phyloP scores from a whole-genome alignment of 1,140 invertebrate species.

The Onthophagus taurus region DNA sequence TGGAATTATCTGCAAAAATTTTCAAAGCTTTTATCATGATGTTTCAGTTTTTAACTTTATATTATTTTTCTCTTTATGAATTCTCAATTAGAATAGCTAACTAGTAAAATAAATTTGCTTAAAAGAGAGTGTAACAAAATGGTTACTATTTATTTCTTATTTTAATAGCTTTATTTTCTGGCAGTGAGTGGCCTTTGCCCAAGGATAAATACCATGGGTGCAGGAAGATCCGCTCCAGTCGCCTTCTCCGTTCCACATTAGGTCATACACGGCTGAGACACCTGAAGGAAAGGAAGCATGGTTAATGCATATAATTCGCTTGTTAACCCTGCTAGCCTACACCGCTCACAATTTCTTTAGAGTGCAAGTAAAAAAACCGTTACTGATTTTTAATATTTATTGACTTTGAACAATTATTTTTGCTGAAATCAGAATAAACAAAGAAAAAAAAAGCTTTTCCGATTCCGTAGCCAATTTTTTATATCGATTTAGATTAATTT shows the following conservation, averaged over 20 bases:
- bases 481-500: too few relatives aligned
- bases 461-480: too few relatives aligned
- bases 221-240: constrained; percentile 39
- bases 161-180: too few relatives aligned
- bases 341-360: constrained; percentile 22
- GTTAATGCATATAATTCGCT: constrained; percentile 36
- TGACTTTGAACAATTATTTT: constrained; percentile 6
- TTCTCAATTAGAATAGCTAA: too few relatives aligned
- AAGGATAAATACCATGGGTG: constrained; percentile 56
- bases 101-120: constrained; percentile 11
- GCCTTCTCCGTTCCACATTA: constrained; percentile 21
- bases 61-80: too few relatives aligned
- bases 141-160: too few relatives aligned
- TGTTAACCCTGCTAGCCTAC: constrained; percentile 36
- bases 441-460: constrained; percentile 9
- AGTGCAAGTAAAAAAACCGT: too few relatives aligned
- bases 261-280: constrained; percentile 28
- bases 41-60: too few relatives aligned
- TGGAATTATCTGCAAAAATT: constrained; percentile 35
- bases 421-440: background rate
- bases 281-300: constrained; percentile 40
- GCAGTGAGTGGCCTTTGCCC: constrained; percentile 48
- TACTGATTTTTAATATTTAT: too few relatives aligned
- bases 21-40: too few relatives aligned
- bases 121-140: constrained; percentile 19